Conservation (phyloP, 2,113 vertebrate species). For the Picathartes gymnocephalus region DNA sequence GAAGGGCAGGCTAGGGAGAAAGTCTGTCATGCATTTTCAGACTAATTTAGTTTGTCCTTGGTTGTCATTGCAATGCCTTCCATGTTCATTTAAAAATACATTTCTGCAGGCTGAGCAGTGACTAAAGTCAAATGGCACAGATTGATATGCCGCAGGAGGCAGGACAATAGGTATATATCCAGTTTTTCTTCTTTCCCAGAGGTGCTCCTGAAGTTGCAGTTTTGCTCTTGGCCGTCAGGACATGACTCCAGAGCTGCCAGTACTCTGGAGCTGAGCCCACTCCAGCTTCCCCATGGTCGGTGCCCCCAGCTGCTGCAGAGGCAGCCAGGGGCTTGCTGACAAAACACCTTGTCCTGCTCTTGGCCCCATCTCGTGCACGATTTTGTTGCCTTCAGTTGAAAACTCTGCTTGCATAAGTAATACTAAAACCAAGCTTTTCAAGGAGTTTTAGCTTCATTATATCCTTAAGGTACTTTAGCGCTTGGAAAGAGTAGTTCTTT, state of each 20-base stretch:
- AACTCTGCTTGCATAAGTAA: neutral
- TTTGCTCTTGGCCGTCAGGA: neutral
- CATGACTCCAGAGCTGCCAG: rapidly evolving
- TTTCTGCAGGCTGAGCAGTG: neutral
- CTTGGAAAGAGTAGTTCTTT: neutral
- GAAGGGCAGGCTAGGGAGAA: neutral
- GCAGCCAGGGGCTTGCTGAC: neutral
- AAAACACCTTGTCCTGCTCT: neutral
- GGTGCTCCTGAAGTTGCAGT: neutral
- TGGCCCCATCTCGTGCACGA: neutral
- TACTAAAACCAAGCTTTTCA: neutral
- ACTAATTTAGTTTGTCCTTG: neutral
- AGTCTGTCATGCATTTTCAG: neutral
- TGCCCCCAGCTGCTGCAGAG: neutral
- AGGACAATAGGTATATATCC: neutral
- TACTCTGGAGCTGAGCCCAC: neutral
- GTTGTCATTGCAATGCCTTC: neutral
- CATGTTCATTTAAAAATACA: neutral
- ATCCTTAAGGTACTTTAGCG: neutral
- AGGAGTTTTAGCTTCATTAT: neutral
- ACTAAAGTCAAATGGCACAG: rapidly evolving
- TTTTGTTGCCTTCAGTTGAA: neutral
- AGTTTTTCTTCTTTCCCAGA: neutral
- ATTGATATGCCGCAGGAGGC: neutral
- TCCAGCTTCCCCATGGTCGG: rapidly evolving